Evolutionary conservation across 92 coral and sea anemone genomes (phyloP).

Genomic region (Zoanthus gigantus): DNA sequence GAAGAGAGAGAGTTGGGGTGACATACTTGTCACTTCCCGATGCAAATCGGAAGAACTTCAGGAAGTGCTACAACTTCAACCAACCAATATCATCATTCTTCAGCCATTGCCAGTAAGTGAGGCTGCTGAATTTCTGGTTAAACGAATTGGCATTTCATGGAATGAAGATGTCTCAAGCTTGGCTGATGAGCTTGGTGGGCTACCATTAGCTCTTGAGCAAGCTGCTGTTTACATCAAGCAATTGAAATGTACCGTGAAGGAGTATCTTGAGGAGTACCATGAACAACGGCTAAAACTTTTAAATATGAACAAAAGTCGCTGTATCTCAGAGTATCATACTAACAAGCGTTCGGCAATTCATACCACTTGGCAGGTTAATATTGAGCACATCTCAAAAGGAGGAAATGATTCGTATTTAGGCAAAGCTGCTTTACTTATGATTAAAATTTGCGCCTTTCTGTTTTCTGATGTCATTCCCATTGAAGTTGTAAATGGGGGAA

Average conservation of each 20-base stretch:
- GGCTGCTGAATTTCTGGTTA: not conserved
- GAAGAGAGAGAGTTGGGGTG: constrained; percentile 2
- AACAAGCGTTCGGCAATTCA: constrained; percentile 55
- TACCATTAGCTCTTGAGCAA: constrained; percentile 72
- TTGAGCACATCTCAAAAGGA: constrained; percentile 31
- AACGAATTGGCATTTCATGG: not conserved
- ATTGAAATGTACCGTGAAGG: constrained; percentile 22
- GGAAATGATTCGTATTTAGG: constrained; percentile 28
- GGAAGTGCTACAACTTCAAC: not conserved
- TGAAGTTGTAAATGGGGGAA: constrained; percentile 27
- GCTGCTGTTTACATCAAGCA: constrained; percentile 54
- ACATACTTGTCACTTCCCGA: constrained; percentile 25
- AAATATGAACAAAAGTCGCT: constrained; percentile 18
- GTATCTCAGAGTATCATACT: constrained; percentile 12
- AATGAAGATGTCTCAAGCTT: constrained; percentile 7
- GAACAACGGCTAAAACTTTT: constrained; percentile 40
- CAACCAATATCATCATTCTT: constrained; percentile 1
- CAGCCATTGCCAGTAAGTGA: not conserved
- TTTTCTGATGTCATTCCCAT: too few species aligned
- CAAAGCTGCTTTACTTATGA: not conserved
- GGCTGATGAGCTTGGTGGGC: constrained; percentile 55
- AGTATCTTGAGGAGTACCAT: constrained; percentile 50
- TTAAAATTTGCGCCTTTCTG: constrained; percentile 9
- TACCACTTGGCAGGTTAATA: constrained; percentile 69
- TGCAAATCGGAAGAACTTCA: constrained; percentile 30